Percentiles rank a stretch among this genome's conserved stretches.
These are phyloP conservation scores for Poeciliopsis gracilis DNA, from an alignment of 2,797 vertebrate genomes.

Conservation along the genomic window DNA sequence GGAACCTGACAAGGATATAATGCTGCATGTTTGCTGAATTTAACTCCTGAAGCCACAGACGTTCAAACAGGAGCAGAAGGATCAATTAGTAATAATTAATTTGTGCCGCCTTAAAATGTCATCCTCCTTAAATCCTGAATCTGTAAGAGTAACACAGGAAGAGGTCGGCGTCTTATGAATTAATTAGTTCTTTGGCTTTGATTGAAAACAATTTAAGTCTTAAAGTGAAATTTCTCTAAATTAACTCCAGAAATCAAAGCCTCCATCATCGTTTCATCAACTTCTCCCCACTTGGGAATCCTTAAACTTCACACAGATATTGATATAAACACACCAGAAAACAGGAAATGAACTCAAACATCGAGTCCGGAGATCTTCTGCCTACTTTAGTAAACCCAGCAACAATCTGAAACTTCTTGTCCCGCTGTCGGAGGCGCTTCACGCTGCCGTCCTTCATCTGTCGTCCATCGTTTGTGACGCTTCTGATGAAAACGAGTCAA, in stretches of 20 bases:
- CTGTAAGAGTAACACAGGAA: neutral
- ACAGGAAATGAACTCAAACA: constrained; percentile 22
- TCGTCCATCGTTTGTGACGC: constrained; percentile 23
- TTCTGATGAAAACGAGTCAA: constrained; percentile 5
- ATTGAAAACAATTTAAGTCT: constrained; percentile 2
- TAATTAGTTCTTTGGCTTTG: constrained; percentile 27
- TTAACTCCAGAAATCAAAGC: constrained; percentile 29
- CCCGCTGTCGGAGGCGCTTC: neutral
- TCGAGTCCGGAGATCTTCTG: constrained; percentile 45
- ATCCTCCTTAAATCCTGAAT: neutral
- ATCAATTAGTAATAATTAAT: constrained; percentile 27
- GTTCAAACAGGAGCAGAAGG: neutral
- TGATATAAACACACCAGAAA: neutral
- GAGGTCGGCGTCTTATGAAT: neutral
- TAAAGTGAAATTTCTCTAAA: neutral
- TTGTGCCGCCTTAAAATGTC: constrained; percentile 25
- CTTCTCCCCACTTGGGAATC: constrained; percentile 6
- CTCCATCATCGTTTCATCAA: constrained; percentile 19
- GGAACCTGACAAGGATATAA: constrained; percentile 13
- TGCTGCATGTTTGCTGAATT: constrained; percentile 2
- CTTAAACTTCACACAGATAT: neutral
- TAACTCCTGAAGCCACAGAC: constrained; percentile 28
- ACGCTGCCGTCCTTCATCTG: constrained; percentile 16
- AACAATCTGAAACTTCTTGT: constrained; percentile 4
- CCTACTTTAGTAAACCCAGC: constrained; percentile 49